phyloP scores from a whole-genome alignment of 2,888 invertebrate species.

The Papilio gigon region DNA sequence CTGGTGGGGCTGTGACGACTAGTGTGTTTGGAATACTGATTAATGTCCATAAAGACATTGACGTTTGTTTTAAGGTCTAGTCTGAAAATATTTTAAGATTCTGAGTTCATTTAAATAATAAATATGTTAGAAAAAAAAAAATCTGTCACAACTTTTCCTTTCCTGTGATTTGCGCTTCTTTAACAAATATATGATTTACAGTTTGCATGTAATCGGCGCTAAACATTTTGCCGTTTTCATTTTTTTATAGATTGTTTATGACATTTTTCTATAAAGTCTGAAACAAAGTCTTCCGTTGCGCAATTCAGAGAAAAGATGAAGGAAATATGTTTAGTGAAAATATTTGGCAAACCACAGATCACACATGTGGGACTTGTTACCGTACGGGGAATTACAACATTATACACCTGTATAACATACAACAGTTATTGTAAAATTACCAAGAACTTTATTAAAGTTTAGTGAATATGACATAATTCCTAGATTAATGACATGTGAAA shows the following conservation, averaged over 20 bases:
- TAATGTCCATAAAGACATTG: background rate
- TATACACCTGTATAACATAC: no score
- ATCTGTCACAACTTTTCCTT: background rate
- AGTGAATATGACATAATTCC: no score
- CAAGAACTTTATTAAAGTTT: no score
- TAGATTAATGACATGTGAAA: no score
- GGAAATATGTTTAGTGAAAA: no score
- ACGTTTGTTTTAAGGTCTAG: slow-evolving; percentile 5
- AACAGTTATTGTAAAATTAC: no score
- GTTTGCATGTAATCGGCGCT: background rate
- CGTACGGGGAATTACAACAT: no score
- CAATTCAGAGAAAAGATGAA: no score
- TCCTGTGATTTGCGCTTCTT: background rate
- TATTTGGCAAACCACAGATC: no score
- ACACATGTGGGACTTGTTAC: no score
- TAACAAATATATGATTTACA: background rate
- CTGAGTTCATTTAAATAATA: background rate
- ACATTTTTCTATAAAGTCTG: no score
- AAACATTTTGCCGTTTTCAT: background rate
- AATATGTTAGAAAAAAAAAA: background rate
- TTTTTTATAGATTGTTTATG: background rate
- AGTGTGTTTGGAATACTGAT: background rate
- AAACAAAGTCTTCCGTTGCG: no score
- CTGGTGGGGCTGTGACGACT: background rate
- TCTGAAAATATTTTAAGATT: slow-evolving; percentile 7